A percentile compares a stretch with the other conserved stretches of the same genome.
Evolutionary conservation across 2,113 vertebrate species (phyloP).

Genomic region (Percopsis transmontana): DNA sequence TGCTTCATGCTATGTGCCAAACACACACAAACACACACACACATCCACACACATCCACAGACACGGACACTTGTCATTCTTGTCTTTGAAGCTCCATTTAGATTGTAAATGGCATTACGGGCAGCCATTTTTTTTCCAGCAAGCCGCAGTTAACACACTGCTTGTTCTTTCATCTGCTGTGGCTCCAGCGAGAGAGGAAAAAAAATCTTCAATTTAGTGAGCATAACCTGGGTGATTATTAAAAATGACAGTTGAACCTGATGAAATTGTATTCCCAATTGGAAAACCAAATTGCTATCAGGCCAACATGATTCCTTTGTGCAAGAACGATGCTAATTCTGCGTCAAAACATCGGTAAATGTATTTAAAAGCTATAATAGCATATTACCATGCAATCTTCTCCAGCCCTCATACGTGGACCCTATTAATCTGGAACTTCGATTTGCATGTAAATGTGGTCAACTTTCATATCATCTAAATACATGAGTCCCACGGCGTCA

Average conservation of each 20-base stretch:
- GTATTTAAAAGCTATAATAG: constrained; percentile 99
- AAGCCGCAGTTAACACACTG: constrained; percentile 72
- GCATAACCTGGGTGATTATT: constrained; percentile 94
- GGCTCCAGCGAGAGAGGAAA: constrained; percentile 55
- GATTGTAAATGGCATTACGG: constrained; percentile 33
- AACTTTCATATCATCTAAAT: constrained; percentile 99
- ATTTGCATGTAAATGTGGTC: constrained; percentile 99
- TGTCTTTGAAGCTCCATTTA: constrained; percentile 10
- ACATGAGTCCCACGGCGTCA: constrained; percentile 84
- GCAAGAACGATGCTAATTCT: constrained; percentile 93
- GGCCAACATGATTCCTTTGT: constrained; percentile 94
- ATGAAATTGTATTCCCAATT: constrained; percentile 99
- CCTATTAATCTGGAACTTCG: constrained; percentile 99
- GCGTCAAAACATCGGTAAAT: constrained; percentile 94
- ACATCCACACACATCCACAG: constrained; percentile 4
- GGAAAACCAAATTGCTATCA: constrained; percentile 99
- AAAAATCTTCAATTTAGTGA: constrained; percentile 92
- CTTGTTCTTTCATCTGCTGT: constrained; percentile 79
- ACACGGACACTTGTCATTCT: not conserved
- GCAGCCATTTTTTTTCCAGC: constrained; percentile 25
- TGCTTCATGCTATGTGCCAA: not conserved
- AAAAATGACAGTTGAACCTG: constrained; percentile 99
- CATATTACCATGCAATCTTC: constrained; percentile 93
- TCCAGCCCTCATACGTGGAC: constrained; percentile 83
- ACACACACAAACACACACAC: constrained; percentile 5